Conservation (phyloP, 2,113 vertebrate genomes). For the Porphyrio hochstetteri region DNA sequence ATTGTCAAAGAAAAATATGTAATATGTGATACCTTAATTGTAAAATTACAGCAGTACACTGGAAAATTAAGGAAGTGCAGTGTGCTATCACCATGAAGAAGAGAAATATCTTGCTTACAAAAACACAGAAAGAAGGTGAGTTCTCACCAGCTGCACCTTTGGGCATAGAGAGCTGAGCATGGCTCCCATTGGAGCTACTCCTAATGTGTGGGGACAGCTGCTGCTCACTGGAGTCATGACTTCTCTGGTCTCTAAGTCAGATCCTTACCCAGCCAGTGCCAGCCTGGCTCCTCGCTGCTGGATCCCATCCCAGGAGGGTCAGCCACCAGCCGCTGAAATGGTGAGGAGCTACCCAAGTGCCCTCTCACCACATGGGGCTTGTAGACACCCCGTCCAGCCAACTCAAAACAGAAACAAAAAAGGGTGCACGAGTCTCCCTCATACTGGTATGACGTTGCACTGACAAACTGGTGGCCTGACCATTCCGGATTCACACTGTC, state of each 20-base stretch:
- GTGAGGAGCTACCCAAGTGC: accelerated
- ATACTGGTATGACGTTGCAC: not conserved
- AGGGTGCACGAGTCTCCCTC: accelerated
- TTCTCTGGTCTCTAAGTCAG: not conserved
- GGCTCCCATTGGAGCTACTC: not conserved
- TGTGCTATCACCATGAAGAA: not conserved
- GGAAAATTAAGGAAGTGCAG: not conserved
- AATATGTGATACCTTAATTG: not conserved
- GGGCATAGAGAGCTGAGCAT: not conserved
- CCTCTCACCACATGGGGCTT: accelerated
- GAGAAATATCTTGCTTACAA: not conserved
- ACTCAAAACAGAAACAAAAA: not conserved
- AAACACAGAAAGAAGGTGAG: not conserved
- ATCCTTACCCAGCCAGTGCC: not conserved
- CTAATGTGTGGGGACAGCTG: not conserved
- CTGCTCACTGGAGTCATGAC: not conserved
- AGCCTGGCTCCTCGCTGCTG: not conserved
- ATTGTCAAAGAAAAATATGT: not conserved
- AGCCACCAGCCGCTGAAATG: not conserved
- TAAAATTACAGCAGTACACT: not conserved
- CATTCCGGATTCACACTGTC: accelerated
- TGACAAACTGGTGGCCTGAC: not conserved
- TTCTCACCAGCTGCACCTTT: accelerated
- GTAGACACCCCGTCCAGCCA: not conserved
- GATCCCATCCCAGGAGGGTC: not conserved